These are phyloP conservation scores for Capreolus pygargus DNA, from an alignment of 2,113 vertebrate species.

Conservation along the genomic window DNA sequence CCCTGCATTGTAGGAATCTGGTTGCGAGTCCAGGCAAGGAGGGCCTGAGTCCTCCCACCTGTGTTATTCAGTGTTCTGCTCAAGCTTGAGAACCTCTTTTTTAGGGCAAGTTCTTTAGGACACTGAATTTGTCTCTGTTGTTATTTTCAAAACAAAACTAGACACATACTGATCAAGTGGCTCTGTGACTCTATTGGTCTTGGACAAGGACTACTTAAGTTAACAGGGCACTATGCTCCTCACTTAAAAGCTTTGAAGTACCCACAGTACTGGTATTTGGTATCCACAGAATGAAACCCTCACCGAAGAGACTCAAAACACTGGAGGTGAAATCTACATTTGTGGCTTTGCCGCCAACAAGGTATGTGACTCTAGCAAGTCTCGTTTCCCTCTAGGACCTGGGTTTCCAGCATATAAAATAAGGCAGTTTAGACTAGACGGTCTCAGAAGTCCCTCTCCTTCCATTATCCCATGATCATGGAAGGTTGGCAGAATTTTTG, in stretches of 20 bases:
- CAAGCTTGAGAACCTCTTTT: background rate
- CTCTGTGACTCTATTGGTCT: background rate
- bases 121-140: background rate
- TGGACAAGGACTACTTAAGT: background rate
- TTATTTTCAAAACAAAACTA: slow-evolving; percentile 21
- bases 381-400: background rate
- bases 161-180: background rate
- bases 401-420: slow-evolving; percentile 25
- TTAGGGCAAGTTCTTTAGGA: background rate
- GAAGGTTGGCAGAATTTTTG: slow-evolving; percentile 2
- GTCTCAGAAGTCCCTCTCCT: background rate
- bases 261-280: background rate
- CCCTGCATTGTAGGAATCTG: background rate
- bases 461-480: background rate
- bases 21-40: background rate
- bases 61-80: background rate
- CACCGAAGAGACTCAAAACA: background rate
- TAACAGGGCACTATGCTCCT: background rate
- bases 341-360: slow-evolving; percentile 1
- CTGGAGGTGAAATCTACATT: background rate
- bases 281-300: background rate
- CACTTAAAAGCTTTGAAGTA: background rate
- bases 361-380: background rate
- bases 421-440: background rate
- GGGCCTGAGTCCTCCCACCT: background rate